These are phyloP conservation scores for Diogma glabrata DNA, from an alignment of 2,888 invertebrate species.

Conservation along the genomic window DNA sequence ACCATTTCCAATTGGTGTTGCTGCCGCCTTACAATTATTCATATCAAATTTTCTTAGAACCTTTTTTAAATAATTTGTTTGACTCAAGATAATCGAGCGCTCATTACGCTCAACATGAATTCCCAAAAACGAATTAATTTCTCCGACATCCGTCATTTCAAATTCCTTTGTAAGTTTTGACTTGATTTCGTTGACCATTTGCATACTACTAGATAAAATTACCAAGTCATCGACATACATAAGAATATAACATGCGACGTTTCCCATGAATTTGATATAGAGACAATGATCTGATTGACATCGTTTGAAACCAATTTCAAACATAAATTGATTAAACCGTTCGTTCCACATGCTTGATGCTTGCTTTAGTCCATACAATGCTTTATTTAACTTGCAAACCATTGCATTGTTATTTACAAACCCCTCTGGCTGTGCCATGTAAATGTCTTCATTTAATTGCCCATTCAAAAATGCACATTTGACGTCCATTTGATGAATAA, in stretches of 20 bases:
- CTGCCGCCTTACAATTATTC: too few species aligned
- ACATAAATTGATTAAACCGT: background rate
- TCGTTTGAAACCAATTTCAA: background rate
- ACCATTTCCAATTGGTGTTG: too few species aligned
- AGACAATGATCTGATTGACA: background rate
- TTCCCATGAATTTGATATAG: background rate
- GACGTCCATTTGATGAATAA: constrained; percentile 12
- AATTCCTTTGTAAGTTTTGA: too few species aligned
- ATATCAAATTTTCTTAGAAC: too few species aligned
- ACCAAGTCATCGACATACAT: background rate
- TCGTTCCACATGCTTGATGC: constrained; percentile 15
- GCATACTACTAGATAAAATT: too few species aligned
- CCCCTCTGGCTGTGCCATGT: constrained; percentile 14
- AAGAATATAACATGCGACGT: background rate
- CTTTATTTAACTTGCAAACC: constrained; percentile 14
- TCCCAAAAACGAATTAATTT: background rate
- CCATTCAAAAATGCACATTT: too few species aligned
- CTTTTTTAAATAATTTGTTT: background rate
- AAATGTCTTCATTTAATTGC: constrained; percentile 13
- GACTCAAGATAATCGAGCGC: background rate
- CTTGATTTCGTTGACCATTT: too few species aligned
- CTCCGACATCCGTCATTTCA: too few species aligned
- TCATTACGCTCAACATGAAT: background rate
- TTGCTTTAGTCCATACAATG: constrained; percentile 18
- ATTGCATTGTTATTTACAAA: constrained; percentile 15